Base-by-base conservation (phyloP, 37 sponge, comb jelly and placozoan species). In the Oscarella lobularis region DNA sequence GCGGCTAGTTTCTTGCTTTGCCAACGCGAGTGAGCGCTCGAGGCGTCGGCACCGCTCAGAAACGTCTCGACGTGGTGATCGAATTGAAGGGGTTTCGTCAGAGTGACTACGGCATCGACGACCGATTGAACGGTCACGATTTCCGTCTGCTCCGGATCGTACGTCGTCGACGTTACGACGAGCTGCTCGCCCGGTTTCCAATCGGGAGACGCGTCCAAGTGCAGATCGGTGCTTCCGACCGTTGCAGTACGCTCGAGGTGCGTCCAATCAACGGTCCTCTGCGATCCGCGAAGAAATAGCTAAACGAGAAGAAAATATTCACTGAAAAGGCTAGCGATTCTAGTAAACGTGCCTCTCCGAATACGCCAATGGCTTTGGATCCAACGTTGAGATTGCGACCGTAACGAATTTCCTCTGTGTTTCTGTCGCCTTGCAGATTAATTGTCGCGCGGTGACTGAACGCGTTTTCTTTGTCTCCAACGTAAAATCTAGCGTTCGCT, bases 341-440 rank as follows among this genome's bases (percentile, higher is more conserved):
- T n/a, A n/a, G n/a, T n/a, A n/a, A n/a, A n/a, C n/a, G 78, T 55
- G 85, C 88, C 87, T 91, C 86, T 74, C 92, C 85, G 75, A 91
- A 91, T 35, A 87, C 75, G 68, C 88, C 92, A 72, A 91, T 67
- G 1, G 88, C 88, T 39, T 91, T 91, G 34, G 88, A 85, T 32
- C 92, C 92, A 30, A 91, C 72, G 29, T 73, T 82, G 39, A 91
- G 67, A 27, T 35, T 66, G 29, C 79, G 39, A 5, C 79, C 33
- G 3, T 86, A 78, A 35, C 41, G 67, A 1, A 89, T n/a, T 20
- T 73, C 76, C 9, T 31, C 54, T 37, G 75, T 74, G 30, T 40
- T 37, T 35, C 85, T 78, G 29, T 54, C 65, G 6, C 92, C 92
- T 65, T 78, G 85, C 31, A 91, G 80, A 1, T 83, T 87, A 36